Conservation (phyloP, 1,140 invertebrate genomes). For the Druon quercuslanigerum region DNA sequence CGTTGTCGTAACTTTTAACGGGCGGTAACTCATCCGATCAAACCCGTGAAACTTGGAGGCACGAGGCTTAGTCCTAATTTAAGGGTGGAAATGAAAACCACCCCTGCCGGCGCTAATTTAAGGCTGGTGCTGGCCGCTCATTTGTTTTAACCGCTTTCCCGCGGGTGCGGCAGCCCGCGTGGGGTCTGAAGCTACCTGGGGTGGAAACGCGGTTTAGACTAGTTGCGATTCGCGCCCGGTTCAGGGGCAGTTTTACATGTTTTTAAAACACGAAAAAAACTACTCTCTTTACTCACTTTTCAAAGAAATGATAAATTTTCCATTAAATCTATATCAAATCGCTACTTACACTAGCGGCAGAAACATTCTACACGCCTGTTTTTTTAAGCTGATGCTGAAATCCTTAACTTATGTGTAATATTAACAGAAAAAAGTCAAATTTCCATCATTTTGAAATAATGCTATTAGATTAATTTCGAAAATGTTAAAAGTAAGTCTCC, state of each 20-base stretch:
- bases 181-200: slow-evolving; percentile 42
- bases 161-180: slow-evolving; percentile 54
- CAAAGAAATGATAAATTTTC: too few species aligned
- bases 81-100: slow-evolving; percentile 75
- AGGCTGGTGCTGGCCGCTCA: slow-evolving; percentile 71
- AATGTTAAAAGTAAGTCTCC: too few species aligned
- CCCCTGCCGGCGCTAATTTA: slow-evolving; percentile 73
- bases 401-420: too few species aligned
- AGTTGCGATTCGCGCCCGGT: slow-evolving; percentile 58
- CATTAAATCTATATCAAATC: too few species aligned
- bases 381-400: too few species aligned
- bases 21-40: slow-evolving; percentile 69
- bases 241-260: neutral
- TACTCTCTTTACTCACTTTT: too few species aligned
- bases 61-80: slow-evolving; percentile 74
- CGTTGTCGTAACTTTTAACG: slow-evolving; percentile 55
- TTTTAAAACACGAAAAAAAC: too few species aligned
- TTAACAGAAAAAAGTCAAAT: too few species aligned
- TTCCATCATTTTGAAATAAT: too few species aligned
- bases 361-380: too few species aligned
- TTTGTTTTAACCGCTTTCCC: slow-evolving; percentile 73
- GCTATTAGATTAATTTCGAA: too few species aligned
- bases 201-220: slow-evolving; percentile 64
- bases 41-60: slow-evolving; percentile 68
- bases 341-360: too few species aligned